Percentiles rank a stretch among this genome's conserved stretches.
phyloP scores from a whole-genome alignment of 92 coral and sea anemone species.

The Actinernus sp. region DNA sequence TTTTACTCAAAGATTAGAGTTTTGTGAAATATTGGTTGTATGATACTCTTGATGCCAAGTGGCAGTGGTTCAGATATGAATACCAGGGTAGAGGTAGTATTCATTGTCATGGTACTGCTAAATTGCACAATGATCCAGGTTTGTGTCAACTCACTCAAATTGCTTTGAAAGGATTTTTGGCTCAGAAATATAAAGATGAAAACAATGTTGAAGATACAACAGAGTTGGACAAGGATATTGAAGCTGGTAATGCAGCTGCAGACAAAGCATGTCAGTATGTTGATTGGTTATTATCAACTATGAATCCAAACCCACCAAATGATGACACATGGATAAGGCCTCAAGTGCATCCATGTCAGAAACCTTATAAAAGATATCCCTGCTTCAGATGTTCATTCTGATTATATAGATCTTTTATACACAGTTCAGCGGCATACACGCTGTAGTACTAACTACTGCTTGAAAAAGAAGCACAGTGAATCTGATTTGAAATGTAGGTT shows the following conservation, averaged over 20 bases:
- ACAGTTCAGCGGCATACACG: constrained; percentile 80
- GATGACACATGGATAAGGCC: constrained; percentile 65
- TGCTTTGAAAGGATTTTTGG: constrained; percentile 75
- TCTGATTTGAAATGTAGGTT: constrained; percentile 72
- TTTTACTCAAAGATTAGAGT: constrained; percentile 76
- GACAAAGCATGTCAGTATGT: constrained; percentile 66
- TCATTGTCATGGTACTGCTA: too few relatives aligned
- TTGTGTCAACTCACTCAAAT: constrained; percentile 69
- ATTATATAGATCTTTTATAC: constrained; percentile 68
- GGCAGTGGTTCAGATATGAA: constrained; percentile 80
- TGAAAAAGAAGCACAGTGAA: constrained; percentile 62
- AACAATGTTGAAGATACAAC: too few relatives aligned
- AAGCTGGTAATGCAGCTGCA: constrained; percentile 65
- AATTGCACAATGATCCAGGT: constrained; percentile 75
- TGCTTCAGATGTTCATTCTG: constrained; percentile 59
- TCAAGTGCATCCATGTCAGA: too few relatives aligned
- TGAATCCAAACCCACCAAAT: constrained; percentile 77
- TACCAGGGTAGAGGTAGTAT: constrained; percentile 78
- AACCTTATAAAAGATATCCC: too few relatives aligned
- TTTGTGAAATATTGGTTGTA: constrained; percentile 78
- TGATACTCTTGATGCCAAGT: too few relatives aligned
- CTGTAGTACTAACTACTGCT: constrained; percentile 74
- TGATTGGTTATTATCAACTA: too few relatives aligned
- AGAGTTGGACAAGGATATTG: constrained; percentile 66
- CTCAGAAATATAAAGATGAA: constrained; percentile 76